Evolutionary conservation across 2,888 invertebrate genomes (phyloP).

Genomic region (Tenthredo notha): DNA sequence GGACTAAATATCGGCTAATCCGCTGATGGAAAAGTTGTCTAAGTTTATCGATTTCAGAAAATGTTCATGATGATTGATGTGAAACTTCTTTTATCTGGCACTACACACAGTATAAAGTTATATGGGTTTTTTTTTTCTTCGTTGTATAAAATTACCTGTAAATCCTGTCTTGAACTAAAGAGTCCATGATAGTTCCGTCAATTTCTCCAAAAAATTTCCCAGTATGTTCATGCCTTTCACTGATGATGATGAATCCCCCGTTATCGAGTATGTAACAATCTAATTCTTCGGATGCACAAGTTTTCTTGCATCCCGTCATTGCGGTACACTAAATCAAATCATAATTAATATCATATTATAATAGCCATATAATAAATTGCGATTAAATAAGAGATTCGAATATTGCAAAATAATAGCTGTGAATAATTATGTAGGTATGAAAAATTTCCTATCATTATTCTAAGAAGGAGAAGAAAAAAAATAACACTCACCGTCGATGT

Average conservation of each 20-base stretch:
- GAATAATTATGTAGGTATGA: not conserved
- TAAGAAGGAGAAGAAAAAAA: slow-evolving; percentile 58
- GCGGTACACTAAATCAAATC: slow-evolving; percentile 82
- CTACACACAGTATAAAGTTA: not conserved
- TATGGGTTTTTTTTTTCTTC: not conserved
- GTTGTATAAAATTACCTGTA: slow-evolving; percentile 80
- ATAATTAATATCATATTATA: slow-evolving; percentile 35
- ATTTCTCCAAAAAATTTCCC: slow-evolving; percentile 97
- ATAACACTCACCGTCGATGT: slow-evolving; percentile 87
- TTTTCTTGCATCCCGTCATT: slow-evolving; percentile 86
- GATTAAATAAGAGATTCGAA: not conserved
- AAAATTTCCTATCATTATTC: not conserved
- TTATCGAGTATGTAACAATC: slow-evolving; percentile 97
- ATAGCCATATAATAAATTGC: not conserved
- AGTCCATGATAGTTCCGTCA: slow-evolving; percentile 96
- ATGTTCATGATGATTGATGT: not conserved
- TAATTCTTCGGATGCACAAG: slow-evolving; percentile 91
- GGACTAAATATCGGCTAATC: not conserved
- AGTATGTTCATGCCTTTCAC: slow-evolving; percentile 91
- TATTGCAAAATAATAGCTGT: slow-evolving; percentile 14
- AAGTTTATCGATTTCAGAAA: not conserved
- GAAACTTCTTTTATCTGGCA: not conserved
- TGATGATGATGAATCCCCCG: slow-evolving; percentile 95
- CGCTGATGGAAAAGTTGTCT: slow-evolving; percentile 3
- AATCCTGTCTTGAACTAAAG: slow-evolving; percentile 93